Evolutionary conservation across 2,113 vertebrate genomes (phyloP).

Genomic region (Vireo altiloquus): DNA sequence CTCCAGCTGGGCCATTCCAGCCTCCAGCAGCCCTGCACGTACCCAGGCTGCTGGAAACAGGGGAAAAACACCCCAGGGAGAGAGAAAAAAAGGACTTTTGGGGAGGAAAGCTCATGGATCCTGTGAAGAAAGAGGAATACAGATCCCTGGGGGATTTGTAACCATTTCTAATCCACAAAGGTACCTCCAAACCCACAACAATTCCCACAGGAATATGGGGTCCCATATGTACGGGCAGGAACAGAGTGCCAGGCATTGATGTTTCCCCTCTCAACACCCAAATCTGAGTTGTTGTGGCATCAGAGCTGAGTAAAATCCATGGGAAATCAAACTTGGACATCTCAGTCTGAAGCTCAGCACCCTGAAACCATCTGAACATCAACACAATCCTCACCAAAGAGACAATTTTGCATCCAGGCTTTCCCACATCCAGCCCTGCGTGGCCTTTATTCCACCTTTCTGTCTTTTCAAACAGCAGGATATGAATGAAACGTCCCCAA

Average conservation of each 20-base stretch:
- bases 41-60: neutral
- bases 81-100: fast-evolving
- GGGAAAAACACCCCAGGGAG: neutral
- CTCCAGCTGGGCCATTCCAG: neutral
- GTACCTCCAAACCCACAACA: fast-evolving
- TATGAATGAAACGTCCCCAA: neutral
- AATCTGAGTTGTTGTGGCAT: neutral
- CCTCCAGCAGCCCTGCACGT: fast-evolving
- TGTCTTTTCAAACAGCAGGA: neutral
- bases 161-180: neutral
- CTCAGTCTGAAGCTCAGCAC: neutral
- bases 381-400: neutral
- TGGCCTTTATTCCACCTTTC: neutral
- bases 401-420: neutral
- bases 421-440: fast-evolving
- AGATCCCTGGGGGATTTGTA: neutral
- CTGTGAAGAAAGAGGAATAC: neutral
- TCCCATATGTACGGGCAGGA: fast-evolving
- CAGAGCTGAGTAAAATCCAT: neutral
- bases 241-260: neutral
- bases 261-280: neutral
- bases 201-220: too few species aligned
- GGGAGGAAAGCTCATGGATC: neutral
- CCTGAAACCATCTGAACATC: neutral
- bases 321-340: neutral